Evolutionary conservation across 2,797 vertebrate species (phyloP).

Genomic region (Anomalospiza imberbis): DNA sequence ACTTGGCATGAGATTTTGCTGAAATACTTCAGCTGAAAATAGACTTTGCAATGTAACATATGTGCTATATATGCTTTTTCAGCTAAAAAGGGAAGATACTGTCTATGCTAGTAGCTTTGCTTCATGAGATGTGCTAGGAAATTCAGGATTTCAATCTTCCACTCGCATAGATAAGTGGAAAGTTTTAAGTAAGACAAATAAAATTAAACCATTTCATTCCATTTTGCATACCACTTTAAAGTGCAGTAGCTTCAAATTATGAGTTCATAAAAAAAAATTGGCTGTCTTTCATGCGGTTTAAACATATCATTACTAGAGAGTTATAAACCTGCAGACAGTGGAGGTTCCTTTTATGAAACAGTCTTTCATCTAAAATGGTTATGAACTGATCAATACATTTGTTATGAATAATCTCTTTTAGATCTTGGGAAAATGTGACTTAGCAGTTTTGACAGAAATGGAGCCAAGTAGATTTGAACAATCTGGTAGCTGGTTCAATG

Average conservation of each 20-base stretch:
- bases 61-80: not conserved
- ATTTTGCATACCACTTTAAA: slow-evolving; percentile 27
- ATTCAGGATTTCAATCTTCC: not conserved
- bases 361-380: slow-evolving; percentile 11
- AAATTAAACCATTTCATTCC: slow-evolving; percentile 45
- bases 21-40: not conserved
- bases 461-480: not conserved
- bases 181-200: slow-evolving; percentile 51
- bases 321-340: not conserved
- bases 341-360: not conserved
- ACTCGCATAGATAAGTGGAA: slow-evolving; percentile 12
- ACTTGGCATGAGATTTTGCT: not conserved
- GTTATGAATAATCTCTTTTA: slow-evolving; percentile 6
- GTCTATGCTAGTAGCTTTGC: not conserved
- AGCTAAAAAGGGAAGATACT: not conserved
- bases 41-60: not conserved
- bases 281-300: slow-evolving; percentile 9
- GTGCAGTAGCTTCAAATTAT: slow-evolving; percentile 17
- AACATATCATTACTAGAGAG: not conserved
- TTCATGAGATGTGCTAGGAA: slow-evolving; percentile 6
- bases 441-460: slow-evolving; percentile 16
- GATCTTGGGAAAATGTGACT: not conserved
- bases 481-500: not conserved
- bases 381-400: slow-evolving; percentile 32
- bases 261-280: slow-evolving; percentile 12